Percentiles rank a stretch among this genome's conserved stretches.
Evolutionary conservation across 92 coral and sea anemone species (phyloP).

Genomic region (Bergia puertoricense): DNA sequence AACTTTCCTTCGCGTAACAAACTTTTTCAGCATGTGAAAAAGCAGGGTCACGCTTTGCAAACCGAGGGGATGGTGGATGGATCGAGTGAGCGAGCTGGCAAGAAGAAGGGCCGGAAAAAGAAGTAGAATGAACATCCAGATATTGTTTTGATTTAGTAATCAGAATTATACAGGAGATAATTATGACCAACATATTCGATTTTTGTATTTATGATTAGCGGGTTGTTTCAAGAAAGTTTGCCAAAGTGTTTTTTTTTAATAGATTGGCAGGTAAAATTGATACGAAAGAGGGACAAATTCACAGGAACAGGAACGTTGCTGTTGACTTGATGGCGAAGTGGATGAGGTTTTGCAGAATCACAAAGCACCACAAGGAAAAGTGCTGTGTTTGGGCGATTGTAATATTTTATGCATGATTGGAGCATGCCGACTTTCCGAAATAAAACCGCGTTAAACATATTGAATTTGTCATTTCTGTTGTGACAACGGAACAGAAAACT

Average conservation of each 20-base stretch:
- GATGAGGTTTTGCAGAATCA: background rate
- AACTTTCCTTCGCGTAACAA: slow-evolving; percentile 84
- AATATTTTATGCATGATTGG: slow-evolving; percentile 33
- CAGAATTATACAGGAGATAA: background rate
- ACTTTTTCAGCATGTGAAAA: slow-evolving; percentile 93
- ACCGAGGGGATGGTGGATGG: slow-evolving; percentile 49
- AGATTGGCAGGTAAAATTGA: background rate
- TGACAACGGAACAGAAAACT: background rate
- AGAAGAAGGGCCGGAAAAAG: slow-evolving; percentile 73
- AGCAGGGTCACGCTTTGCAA: slow-evolving; percentile 86
- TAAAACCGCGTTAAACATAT: background rate
- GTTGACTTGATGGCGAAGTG: background rate
- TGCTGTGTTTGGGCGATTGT: background rate
- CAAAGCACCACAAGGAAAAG: background rate
- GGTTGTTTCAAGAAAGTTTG: slow-evolving; percentile 6
- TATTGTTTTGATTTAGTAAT: background rate
- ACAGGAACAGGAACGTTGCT: background rate
- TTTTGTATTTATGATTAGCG: slow-evolving; percentile 3
- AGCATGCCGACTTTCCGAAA: background rate
- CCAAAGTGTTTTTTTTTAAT: too few relatives aligned
- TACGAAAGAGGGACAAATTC: background rate
- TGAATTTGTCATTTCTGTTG: background rate
- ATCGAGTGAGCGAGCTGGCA: slow-evolving; percentile 48
- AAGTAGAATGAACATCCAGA: background rate
- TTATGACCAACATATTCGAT: background rate